These are phyloP conservation scores for Dinoponera quadriceps DNA, from an alignment of 1,140 invertebrate species.

Conservation along the genomic window DNA sequence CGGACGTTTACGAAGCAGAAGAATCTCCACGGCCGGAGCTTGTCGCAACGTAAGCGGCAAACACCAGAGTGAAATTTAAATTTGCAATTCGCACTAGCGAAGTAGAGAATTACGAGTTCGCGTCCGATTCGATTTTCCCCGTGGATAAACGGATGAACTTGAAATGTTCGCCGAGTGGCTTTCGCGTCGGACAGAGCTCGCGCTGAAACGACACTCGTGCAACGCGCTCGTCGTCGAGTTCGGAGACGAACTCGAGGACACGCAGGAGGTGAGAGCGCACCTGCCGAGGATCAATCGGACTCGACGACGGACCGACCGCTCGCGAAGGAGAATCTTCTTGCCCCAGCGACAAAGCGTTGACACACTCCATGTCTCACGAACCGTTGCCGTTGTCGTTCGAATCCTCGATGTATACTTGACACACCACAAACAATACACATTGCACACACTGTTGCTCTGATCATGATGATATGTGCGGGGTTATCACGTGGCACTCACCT, in stretches of 20 bases:
- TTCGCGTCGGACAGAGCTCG: too few species aligned
- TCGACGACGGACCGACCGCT: neutral
- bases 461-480: constrained; percentile 66
- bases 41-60: too few species aligned
- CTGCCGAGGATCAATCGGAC: neutral
- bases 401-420: constrained; percentile 54
- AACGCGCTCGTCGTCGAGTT: neutral
- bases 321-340: constrained; percentile 25
- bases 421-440: constrained; percentile 77
- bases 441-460: constrained; percentile 74
- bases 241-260: neutral
- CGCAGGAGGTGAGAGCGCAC: neutral
- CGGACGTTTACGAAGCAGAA: too few species aligned
- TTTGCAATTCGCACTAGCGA: neutral
- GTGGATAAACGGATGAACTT: neutral
- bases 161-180: neutral
- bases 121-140: neutral
- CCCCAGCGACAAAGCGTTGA: constrained; percentile 14
- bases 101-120: neutral
- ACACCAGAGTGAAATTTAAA: neutral
- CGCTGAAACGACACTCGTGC: constrained; percentile 16
- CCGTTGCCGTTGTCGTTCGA: too few species aligned
- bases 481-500: constrained; percentile 24
- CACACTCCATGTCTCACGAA: neutral
- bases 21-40: too few species aligned